Conservation (phyloP, 2,113 vertebrate species). For the Paracyprichromis sp. region DNA sequence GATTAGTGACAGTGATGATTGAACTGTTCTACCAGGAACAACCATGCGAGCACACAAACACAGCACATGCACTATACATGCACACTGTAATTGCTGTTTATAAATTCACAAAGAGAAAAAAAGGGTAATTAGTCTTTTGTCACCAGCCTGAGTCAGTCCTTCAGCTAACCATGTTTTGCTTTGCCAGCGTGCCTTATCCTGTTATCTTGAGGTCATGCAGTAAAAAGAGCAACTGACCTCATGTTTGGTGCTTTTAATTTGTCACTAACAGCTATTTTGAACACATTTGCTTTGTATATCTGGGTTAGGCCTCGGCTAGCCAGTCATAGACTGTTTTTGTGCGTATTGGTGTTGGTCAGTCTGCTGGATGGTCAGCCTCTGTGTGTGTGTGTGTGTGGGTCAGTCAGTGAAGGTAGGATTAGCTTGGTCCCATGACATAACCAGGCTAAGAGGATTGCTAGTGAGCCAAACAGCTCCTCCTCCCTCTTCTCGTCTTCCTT, state of each 20-base stretch:
- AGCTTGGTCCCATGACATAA: conserved; percentile 67
- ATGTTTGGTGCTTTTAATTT: neutral
- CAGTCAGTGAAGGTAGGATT: conserved; percentile 63
- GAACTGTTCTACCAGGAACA: conserved; percentile 1
- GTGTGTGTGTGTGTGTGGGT: conserved; percentile 12
- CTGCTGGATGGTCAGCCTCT: conserved; percentile 5
- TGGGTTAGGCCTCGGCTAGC: neutral
- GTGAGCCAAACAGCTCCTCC: conserved; percentile 45
- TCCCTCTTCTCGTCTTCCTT: conserved; percentile 13
- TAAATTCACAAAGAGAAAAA: neutral
- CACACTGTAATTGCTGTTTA: neutral
- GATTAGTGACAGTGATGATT: conserved; percentile 58
- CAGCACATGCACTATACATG: neutral
- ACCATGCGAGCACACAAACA: neutral
- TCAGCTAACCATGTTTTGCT: neutral
- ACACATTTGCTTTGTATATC: neutral
- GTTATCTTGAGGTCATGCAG: neutral
- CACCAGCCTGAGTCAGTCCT: neutral
- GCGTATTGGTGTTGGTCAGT: neutral
- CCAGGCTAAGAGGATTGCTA: conserved; percentile 65
- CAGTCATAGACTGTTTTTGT: neutral
- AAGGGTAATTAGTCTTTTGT: neutral
- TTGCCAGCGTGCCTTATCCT: neutral
- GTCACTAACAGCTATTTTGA: conserved; percentile 34
- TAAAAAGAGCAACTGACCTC: conserved; percentile 23